Evolutionary conservation across 2,113 vertebrate species (phyloP).

Genomic region (Synodontis membranacea): DNA sequence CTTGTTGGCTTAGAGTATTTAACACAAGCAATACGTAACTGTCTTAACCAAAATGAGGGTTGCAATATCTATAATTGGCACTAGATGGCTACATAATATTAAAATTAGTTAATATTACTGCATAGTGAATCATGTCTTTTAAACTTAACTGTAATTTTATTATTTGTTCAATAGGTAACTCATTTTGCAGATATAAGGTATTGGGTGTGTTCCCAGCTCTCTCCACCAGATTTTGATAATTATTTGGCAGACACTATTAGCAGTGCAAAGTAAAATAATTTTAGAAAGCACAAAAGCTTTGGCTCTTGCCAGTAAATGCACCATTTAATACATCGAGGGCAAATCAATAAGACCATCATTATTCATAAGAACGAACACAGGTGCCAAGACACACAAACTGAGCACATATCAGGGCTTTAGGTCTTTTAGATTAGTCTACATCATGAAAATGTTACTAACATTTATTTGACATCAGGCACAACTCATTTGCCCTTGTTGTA

Average conservation of each 20-base stretch:
- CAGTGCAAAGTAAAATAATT: slow-evolving; percentile 59
- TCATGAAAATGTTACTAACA: background rate
- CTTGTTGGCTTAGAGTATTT: slow-evolving; percentile 59
- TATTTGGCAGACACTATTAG: slow-evolving; percentile 46
- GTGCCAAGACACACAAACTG: slow-evolving; percentile 15
- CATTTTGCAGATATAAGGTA: slow-evolving; percentile 34
- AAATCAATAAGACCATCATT: slow-evolving; percentile 31
- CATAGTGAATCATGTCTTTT: slow-evolving; percentile 42
- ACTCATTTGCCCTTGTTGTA: slow-evolving; percentile 73
- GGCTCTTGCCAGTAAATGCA: slow-evolving; percentile 55
- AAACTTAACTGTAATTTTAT: slow-evolving; percentile 37
- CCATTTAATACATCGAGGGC: slow-evolving; percentile 37
- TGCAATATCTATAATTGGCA: slow-evolving; percentile 79
- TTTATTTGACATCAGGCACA: slow-evolving; percentile 75
- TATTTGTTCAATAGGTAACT: slow-evolving; percentile 32
- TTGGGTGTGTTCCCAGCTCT: slow-evolving; percentile 15
- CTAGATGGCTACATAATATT: slow-evolving; percentile 81
- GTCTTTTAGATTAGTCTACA: background rate
- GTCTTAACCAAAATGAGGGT: slow-evolving; percentile 64
- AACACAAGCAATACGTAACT: slow-evolving; percentile 64
- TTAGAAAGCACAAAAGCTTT: slow-evolving; percentile 73
- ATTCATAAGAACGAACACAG: slow-evolving; percentile 18
- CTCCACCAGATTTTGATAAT: slow-evolving; percentile 48
- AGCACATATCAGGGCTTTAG: slow-evolving; percentile 36
- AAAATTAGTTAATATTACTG: slow-evolving; percentile 61